These are phyloP conservation scores for Oscarella lobularis DNA, from an alignment of 37 sponge, comb jelly and placozoan species.

Conservation along the genomic window DNA sequence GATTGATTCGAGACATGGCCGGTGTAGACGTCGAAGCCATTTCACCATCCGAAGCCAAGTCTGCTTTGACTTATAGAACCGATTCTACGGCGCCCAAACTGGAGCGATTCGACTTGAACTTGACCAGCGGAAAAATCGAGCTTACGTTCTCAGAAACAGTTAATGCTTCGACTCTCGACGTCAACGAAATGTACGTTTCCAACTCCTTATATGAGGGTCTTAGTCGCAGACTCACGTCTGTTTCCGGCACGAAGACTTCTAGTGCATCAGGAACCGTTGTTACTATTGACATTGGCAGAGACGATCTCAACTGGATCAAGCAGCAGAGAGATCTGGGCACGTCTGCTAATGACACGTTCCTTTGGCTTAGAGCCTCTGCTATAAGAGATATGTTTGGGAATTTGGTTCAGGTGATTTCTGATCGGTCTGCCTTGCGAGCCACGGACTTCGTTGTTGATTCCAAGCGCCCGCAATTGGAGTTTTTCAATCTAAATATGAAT, in stretches of 20 bases:
- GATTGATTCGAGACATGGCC: slow-evolving; percentile 60
- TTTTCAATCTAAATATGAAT: slow-evolving; percentile 18
- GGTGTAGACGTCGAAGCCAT: slow-evolving; percentile 17
- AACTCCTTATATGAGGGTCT: neutral
- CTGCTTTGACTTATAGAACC: neutral
- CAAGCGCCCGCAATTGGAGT: slow-evolving; percentile 16
- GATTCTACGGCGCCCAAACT: slow-evolving; percentile 52
- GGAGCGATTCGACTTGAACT: slow-evolving; percentile 33
- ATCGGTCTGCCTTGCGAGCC: slow-evolving; percentile 11
- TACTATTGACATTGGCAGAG: slow-evolving; percentile 15
- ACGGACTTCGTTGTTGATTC: slow-evolving; percentile 30
- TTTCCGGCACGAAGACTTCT: neutral
- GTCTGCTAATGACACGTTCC: neutral
- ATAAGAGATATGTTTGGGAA: neutral
- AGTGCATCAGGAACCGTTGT: neutral
- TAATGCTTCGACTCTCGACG: neutral
- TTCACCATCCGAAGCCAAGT: neutral
- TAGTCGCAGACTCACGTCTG: neutral
- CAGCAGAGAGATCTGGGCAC: neutral
- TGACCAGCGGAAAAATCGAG: slow-evolving; percentile 42
- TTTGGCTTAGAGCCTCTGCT: neutral
- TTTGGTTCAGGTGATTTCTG: neutral
- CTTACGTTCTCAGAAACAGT: slow-evolving; percentile 70
- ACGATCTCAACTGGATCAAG: slow-evolving; percentile 60
- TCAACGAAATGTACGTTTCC: neutral